Evolutionary conservation across 2,888 invertebrate species (phyloP), one percentile per base, ranked within the genome.

Genomic region (Drosophila robusta): DNA sequence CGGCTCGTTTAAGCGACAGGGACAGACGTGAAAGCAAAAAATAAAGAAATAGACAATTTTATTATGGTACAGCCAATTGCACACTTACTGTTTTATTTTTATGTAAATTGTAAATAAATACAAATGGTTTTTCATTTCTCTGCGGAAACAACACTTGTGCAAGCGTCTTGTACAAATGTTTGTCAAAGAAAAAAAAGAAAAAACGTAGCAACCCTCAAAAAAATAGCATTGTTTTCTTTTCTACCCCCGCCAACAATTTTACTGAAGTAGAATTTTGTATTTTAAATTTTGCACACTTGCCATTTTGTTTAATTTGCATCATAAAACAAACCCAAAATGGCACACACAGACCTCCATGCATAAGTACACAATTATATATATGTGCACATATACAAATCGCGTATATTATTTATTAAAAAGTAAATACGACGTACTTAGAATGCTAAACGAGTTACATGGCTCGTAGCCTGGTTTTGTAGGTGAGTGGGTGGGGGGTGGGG

Each of bases 91-190:
- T 82, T 76, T 85, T 82, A 76, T 79, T 82, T 75, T 74, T 79
- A 77, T 87, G 80, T 77, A 83, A 83, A 83, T 86, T 79, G 55
- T 60, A 67, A 82, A 74, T 76, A 87, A 79, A 87, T 73, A 83
- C 61, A 83, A 87, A 87, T 87, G 75, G 82, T 68, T 87, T 87
- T 79, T 67, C 72, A 79, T 85, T 85, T 77, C 62, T 79, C 62
- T 63, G 55, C 60, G 67, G 70, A 85, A 85, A 81, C 69, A 73
- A 64, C 62, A 61, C 54, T 63, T 57, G 39, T 36, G 18, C 47
- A 51, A 58, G 46, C 57, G 63, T 66, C 76, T 80, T 82, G 47
- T 63, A 46, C 56, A 82, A 80, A 83, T 72, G 77, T 74, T 68
- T 71, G 65, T 49, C 46, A 32, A 60, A 61, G 62, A 44, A 51